Conservation (phyloP, 30 jellyfish, hydroid and myxozoan genomes). For the Euphysa ruthae region DNA sequence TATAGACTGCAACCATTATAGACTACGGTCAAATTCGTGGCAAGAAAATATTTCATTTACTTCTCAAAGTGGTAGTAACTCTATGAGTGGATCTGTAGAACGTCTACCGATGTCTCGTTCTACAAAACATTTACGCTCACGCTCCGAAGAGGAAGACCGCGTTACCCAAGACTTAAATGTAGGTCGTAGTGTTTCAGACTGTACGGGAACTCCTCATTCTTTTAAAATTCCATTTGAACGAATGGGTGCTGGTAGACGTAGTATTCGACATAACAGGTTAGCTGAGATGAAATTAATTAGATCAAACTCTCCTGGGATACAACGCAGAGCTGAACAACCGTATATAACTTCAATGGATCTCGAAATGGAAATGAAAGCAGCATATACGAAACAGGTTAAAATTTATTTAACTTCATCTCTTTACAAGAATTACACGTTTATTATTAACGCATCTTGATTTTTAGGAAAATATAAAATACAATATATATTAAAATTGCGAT, state of each 20-base stretch:
- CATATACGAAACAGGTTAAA: constrained; percentile 68
- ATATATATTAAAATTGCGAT: no score
- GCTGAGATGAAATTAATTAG: constrained; percentile 1
- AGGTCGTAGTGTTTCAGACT: constrained; percentile 79
- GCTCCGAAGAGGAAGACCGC: constrained; percentile 35
- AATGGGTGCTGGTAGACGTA: constrained; percentile 43
- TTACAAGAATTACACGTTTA: no score
- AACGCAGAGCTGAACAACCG: not conserved
- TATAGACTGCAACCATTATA: not conserved
- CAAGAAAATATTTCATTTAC: constrained; percentile 11
- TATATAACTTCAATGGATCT: constrained; percentile 51
- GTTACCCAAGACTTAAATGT: constrained; percentile 10
- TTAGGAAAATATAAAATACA: no score
- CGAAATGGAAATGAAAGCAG: constrained; percentile 88
- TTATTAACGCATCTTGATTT: no score
- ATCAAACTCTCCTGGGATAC: not conserved
- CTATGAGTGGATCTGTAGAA: constrained; percentile 14
- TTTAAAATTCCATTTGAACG: constrained; percentile 36
- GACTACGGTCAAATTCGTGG: constrained; percentile 32
- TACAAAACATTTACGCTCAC: constrained; percentile 27
- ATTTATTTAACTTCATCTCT: no score
- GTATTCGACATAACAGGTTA: constrained; percentile 24
- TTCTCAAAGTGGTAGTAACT: not conserved
- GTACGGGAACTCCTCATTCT: constrained; percentile 63
- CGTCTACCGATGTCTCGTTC: constrained; percentile 13